phyloP scores from a whole-genome alignment of 1,140 invertebrate genomes.

The Megalonaias nervosa region DNA sequence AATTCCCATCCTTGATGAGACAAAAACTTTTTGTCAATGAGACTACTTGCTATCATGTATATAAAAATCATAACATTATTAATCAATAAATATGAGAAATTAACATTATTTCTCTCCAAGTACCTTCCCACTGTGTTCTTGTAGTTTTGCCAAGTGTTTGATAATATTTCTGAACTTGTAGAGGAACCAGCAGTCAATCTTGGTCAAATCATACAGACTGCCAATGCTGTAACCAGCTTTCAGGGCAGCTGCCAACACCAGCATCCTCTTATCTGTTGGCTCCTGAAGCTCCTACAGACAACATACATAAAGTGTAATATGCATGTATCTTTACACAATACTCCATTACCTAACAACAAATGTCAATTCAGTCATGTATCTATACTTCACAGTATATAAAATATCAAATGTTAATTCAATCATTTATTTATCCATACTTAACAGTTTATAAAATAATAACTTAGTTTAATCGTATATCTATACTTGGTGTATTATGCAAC shows the following conservation, averaged over 20 bases:
- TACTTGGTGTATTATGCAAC: background rate
- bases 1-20: too few relatives aligned
- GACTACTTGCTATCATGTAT: background rate
- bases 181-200: constrained; percentile 98
- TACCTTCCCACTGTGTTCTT: constrained; percentile 72
- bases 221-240: constrained; percentile 86
- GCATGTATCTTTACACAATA: background rate
- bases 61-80: too few relatives aligned
- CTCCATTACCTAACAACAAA: background rate
- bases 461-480: too few relatives aligned
- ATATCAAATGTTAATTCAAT: too few relatives aligned
- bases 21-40: too few relatives aligned
- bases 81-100: too few relatives aligned
- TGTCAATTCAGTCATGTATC: background rate
- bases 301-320: background rate
- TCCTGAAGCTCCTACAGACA: constrained; percentile 83
- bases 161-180: constrained; percentile 96
- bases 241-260: constrained; percentile 95
- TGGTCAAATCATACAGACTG: constrained; percentile 90
- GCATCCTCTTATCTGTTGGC: constrained; percentile 98
- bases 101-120: background rate
- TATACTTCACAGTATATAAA: too few relatives aligned
- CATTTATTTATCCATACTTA: too few relatives aligned
- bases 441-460: too few relatives aligned
- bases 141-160: constrained; percentile 77